Conservation (phyloP, 2,888 invertebrate genomes). For the Xiphydria camelus region DNA sequence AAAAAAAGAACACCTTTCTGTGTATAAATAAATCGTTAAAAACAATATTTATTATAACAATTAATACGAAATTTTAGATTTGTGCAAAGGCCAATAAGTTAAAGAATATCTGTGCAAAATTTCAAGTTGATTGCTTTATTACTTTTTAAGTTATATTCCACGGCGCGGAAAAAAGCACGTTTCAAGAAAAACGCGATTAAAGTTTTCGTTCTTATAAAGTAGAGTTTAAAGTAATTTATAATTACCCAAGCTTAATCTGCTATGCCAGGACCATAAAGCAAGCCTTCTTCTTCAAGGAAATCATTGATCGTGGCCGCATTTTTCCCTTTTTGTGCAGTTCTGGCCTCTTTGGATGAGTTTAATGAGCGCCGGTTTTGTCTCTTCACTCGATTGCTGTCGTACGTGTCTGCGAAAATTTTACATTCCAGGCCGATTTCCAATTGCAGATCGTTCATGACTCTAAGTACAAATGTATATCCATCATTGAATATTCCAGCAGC, state of each 20-base stretch:
- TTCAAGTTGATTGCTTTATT: neutral
- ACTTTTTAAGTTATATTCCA: neutral
- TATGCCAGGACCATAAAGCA: constrained; percentile 11
- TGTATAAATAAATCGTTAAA: constrained; percentile 1
- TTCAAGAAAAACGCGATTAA: constrained; percentile 4
- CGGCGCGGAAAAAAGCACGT: neutral
- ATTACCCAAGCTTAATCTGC: constrained; percentile 5
- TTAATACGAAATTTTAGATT: constrained; percentile 1
- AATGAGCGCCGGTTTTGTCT: too few species aligned
- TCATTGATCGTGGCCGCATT: too few species aligned
- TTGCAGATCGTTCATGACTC: too few species aligned
- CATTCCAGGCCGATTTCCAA: too few species aligned
- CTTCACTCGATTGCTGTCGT: too few species aligned
- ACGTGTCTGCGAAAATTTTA: too few species aligned
- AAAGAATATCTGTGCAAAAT: constrained; percentile 2
- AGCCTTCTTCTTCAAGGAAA: constrained; percentile 4
- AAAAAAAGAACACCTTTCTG: neutral
- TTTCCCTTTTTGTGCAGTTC: too few species aligned
- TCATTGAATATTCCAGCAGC: too few species aligned
- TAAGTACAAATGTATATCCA: too few species aligned
- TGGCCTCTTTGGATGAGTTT: too few species aligned
- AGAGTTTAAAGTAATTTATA: neutral
- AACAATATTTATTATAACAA: neutral
- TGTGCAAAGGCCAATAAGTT: neutral
- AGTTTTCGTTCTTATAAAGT: neutral